Conservation (phyloP, 2,888 invertebrate species). For the Drosophila mettleri region DNA sequence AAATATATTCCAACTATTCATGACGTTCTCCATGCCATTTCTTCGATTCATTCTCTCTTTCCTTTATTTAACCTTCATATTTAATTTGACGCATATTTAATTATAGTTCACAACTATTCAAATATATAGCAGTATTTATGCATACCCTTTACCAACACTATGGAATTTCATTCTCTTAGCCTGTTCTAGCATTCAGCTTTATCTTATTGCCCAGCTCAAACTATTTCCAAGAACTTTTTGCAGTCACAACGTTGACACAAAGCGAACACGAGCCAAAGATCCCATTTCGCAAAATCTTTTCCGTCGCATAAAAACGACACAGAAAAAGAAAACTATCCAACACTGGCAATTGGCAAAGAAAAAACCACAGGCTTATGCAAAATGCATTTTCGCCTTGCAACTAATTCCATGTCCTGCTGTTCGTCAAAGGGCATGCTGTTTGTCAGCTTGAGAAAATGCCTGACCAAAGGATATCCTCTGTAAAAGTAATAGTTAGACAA, state of each 20-base stretch:
- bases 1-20: too few species aligned
- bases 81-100: not conserved
- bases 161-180: not conserved
- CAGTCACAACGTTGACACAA: constrained; percentile 32
- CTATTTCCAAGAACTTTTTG: constrained; percentile 13
- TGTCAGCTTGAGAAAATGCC: too few species aligned
- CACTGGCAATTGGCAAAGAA: constrained; percentile 44
- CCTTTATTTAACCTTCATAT: too few species aligned
- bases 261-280: constrained; percentile 24
- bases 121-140: not conserved
- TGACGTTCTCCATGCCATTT: too few species aligned
- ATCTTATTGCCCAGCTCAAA: constrained; percentile 7
- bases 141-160: constrained; percentile 1
- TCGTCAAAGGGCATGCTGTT: constrained; percentile 14
- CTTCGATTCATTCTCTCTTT: too few species aligned
- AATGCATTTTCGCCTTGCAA: constrained; percentile 68
- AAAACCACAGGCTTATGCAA: constrained; percentile 73
- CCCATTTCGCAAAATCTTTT: constrained; percentile 36
- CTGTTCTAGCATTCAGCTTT: not conserved
- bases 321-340: constrained; percentile 14
- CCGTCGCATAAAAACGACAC: constrained; percentile 14
- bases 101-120: too few species aligned
- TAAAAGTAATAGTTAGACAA: not conserved
- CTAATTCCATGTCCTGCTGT: constrained; percentile 46
- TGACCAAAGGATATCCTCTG: not conserved